Base-by-base conservation (phyloP, 37 sponge, comb jelly and placozoan genomes). In the Hormiphora californensis region DNA sequence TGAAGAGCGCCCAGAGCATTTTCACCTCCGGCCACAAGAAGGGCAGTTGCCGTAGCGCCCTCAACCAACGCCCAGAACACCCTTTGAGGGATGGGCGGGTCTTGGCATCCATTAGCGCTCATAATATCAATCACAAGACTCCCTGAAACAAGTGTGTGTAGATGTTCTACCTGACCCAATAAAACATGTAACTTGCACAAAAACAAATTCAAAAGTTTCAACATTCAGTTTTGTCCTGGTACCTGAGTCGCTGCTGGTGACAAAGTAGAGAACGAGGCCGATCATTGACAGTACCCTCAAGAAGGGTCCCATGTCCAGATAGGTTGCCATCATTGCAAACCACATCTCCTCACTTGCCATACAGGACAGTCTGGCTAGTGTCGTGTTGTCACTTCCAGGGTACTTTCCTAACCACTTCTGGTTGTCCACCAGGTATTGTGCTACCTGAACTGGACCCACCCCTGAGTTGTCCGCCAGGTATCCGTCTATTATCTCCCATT, bases 311-410 rank as follows among this genome's bases (percentile, higher is more conserved):
- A 73, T 73, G 81, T 73, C 81, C 1, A 44, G 49, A 46, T 73
- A 73, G 4, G 81, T 73, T 39, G 81, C 9, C 4, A 73, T 19
- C 8, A 19, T 32, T 19, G 81, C 81, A 73, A 73, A 73, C 81
- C 81, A 73, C 81, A 73, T 73, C 81, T 73, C 81, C 22, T 73
- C 81, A n/a, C 81, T 40, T 0, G 81, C 23, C 81, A 73, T 41
- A 17, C 81, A 73, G 7, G 81, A 73, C 49, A 73, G 43, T 21
- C 81, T 19, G 25, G 81, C 81, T 19, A 33, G 27, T 5, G 44
- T 32, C 53, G 53, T 49, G 53, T 49, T 49, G 53, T 49, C 53
- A 49, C 53, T 49, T 49, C 9, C 9, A 49, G 15, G 8, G 81
- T 73, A 73, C 25, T 73, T 73, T 46, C 81, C 81, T 1, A 73